A percentile compares a stretch with the other conserved stretches of the same genome.
These are phyloP conservation scores for Chroicocephalus ridibundus DNA, from an alignment of 2,113 vertebrate species.

Conservation along the genomic window DNA sequence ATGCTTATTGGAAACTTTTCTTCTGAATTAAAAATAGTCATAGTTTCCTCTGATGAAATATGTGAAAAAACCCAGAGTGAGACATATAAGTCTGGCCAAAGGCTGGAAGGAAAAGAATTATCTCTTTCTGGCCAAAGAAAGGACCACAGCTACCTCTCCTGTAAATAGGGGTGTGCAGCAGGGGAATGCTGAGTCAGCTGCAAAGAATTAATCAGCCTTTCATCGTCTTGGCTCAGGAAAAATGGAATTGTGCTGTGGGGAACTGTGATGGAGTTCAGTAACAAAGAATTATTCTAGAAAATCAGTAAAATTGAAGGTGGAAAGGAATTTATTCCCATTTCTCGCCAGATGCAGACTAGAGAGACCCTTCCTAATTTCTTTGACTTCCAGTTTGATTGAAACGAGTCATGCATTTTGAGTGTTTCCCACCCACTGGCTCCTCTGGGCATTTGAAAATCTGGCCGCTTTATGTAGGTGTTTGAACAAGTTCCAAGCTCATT, in stretches of 20 bases:
- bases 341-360: background rate
- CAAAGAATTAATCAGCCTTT: conserved; percentile 25
- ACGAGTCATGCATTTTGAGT: background rate
- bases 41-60: background rate
- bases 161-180: background rate
- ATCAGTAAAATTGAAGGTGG: background rate
- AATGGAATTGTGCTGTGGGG: background rate
- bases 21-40: background rate
- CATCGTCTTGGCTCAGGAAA: background rate
- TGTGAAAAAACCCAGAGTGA: background rate
- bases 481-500: background rate
- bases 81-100: background rate
- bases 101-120: background rate
- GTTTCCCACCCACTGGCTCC: background rate
- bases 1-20: background rate
- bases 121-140: background rate
- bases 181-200: conserved; percentile 1
- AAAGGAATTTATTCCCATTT: background rate
- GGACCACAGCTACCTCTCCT: background rate
- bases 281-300: background rate
- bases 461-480: background rate
- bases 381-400: background rate
- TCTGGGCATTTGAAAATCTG: background rate
- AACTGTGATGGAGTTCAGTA: background rate
- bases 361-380: background rate